A percentile compares a stretch with the other conserved stretches of the same genome.
Evolutionary conservation across 2,888 invertebrate genomes (phyloP).

Genomic region (Theretra japonica): DNA sequence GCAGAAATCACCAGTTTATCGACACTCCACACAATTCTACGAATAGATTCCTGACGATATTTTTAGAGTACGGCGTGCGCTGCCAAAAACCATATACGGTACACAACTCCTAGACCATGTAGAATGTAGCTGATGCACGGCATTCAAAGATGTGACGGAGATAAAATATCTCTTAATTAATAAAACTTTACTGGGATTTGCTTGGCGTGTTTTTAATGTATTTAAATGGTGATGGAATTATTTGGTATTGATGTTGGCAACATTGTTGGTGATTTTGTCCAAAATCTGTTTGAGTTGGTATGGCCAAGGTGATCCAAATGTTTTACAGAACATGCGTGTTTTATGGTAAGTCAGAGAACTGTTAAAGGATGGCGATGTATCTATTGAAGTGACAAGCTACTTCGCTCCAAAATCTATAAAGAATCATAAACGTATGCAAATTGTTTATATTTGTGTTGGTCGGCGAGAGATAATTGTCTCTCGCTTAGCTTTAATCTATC

Average conservation of each 20-base stretch:
- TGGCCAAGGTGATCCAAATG: too few relatives aligned
- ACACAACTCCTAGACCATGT: background rate
- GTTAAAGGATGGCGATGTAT: too few relatives aligned
- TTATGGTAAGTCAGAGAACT: too few relatives aligned
- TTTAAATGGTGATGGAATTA: background rate
- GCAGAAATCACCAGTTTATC: conserved; percentile 70
- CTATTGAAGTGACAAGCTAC: too few relatives aligned
- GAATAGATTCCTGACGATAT: conserved; percentile 57
- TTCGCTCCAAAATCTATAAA: too few relatives aligned
- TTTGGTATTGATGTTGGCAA: background rate
- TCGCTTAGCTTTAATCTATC: too few relatives aligned
- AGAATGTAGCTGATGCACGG: background rate
- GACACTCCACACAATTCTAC: conserved; percentile 64
- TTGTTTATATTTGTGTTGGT: too few relatives aligned
- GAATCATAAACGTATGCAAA: too few relatives aligned
- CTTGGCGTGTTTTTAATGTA: background rate
- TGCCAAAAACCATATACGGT: conserved; percentile 24
- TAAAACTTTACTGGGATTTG: background rate
- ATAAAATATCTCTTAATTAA: background rate
- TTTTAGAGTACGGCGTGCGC: conserved; percentile 35
- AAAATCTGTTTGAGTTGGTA: background rate
- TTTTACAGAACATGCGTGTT: too few relatives aligned
- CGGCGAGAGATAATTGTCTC: too few relatives aligned
- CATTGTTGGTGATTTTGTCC: background rate
- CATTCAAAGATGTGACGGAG: background rate